These are phyloP conservation scores for Brachymystax lenok DNA, from an alignment of 2,797 vertebrate genomes.

Conservation along the genomic window DNA sequence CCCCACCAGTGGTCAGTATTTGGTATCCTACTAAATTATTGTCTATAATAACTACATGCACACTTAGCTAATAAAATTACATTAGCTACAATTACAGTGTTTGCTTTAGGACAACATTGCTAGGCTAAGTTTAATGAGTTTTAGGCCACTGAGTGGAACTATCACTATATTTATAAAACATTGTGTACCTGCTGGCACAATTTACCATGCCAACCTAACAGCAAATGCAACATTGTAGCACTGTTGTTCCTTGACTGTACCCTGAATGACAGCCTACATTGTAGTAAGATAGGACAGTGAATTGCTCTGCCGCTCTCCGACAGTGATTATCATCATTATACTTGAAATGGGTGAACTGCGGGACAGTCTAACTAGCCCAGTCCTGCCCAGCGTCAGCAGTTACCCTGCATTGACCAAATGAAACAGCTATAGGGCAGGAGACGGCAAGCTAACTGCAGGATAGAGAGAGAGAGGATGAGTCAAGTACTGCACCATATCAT, in stretches of 20 bases:
- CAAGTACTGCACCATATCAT: constrained; percentile 50
- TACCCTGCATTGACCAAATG: constrained; percentile 65
- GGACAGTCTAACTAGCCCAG: constrained; percentile 42
- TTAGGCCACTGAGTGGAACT: no score
- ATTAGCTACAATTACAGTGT: no score
- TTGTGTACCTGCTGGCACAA: no score
- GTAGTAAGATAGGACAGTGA: neutral
- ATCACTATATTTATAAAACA: no score
- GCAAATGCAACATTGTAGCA: neutral
- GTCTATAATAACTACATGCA: no score
- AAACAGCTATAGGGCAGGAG: constrained; percentile 59
- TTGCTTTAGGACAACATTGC: no score
- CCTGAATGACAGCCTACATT: neutral
- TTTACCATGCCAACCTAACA: no score
- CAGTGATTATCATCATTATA: constrained; percentile 2
- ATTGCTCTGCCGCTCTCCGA: constrained; percentile 2
- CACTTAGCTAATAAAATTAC: no score
- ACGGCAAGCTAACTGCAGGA: constrained; percentile 19
- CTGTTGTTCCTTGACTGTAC: constrained; percentile 11
- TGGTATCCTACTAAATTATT: no score
- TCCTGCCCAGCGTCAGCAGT: constrained; percentile 41
- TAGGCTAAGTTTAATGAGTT: no score
- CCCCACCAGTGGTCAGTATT: no score
- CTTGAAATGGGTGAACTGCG: constrained; percentile 31
- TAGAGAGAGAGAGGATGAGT: constrained; percentile 25